A percentile compares a stretch with the other conserved stretches of the same genome.
Evolutionary conservation across 1,140 invertebrate species (phyloP).

Genomic region (Pogonognathellus flavescens): DNA sequence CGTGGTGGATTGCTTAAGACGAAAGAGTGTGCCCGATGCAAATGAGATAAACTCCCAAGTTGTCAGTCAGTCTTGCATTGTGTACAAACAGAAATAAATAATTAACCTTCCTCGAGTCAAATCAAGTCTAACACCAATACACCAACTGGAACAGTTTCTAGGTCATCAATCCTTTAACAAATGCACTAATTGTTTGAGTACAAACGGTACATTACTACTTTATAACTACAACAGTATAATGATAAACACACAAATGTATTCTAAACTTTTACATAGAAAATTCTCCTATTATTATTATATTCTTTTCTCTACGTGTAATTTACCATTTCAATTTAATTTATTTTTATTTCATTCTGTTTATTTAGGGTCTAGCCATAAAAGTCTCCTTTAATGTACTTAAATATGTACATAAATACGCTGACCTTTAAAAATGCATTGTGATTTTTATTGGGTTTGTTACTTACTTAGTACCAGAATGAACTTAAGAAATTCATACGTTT

Average conservation of each 20-base stretch:
- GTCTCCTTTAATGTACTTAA: too few species aligned
- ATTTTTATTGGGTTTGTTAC: too few species aligned
- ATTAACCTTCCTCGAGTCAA: conserved; percentile 33
- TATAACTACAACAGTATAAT: background rate
- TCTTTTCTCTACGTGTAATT: background rate
- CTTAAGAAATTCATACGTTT: too few species aligned
- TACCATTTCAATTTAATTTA: background rate
- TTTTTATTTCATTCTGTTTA: too few species aligned
- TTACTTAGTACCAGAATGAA: too few species aligned
- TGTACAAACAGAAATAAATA: conserved; percentile 2
- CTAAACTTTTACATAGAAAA: too few species aligned
- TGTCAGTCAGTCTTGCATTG: background rate
- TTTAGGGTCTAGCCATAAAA: too few species aligned
- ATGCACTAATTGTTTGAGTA: background rate
- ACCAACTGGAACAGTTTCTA: conserved; percentile 29
- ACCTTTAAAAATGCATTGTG: too few species aligned
- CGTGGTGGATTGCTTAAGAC: conserved; percentile 25
- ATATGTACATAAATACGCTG: too few species aligned
- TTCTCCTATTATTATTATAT: too few species aligned
- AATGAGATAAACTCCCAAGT: conserved; percentile 32
- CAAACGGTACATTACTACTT: background rate
- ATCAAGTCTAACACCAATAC: background rate
- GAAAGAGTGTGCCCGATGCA: conserved; percentile 24
- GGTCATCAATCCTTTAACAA: conserved; percentile 1
- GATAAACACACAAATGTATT: too few species aligned